Conservation (phyloP, 2,113 vertebrate species). For the Macrotus californicus region DNA sequence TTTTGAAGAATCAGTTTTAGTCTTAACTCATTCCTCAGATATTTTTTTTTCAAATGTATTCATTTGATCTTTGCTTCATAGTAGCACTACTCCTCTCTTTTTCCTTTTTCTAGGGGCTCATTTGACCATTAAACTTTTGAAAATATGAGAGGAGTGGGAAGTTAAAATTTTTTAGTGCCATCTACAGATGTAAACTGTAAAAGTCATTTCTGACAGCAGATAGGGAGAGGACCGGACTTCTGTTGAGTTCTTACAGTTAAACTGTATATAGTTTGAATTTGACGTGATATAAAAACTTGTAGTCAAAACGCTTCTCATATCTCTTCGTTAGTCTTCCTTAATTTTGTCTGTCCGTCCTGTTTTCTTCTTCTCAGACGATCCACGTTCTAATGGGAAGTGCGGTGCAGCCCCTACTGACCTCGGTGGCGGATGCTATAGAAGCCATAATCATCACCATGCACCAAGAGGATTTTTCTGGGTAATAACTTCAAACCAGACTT, state of each 20-base stretch:
- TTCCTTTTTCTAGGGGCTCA: neutral
- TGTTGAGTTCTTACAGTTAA: neutral
- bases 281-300: constrained; percentile 11
- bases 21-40: neutral
- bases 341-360: constrained; percentile 53
- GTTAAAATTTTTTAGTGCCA: neutral
- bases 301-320: constrained; percentile 10
- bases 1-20: neutral
- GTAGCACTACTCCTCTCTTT: neutral
- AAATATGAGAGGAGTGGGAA: neutral
- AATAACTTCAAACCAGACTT: constrained; percentile 51
- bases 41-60: too few relatives aligned
- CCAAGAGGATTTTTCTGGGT: constrained; percentile 98
- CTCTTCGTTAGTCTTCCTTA: constrained; percentile 44
- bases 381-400: constrained; percentile 91
- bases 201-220: neutral
- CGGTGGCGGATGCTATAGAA: constrained; percentile 94
- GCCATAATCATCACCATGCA: constrained; percentile 98
- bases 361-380: constrained; percentile 80
- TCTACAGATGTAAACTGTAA: constrained; percentile 18
- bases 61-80: neutral
- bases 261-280: neutral
- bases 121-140: neutral
- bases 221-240: neutral
- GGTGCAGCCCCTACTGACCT: constrained; percentile 92